Evolutionary conservation across 1,140 invertebrate species (phyloP).

Genomic region (fruit fly (Drosophila melanogaster)): DNA sequence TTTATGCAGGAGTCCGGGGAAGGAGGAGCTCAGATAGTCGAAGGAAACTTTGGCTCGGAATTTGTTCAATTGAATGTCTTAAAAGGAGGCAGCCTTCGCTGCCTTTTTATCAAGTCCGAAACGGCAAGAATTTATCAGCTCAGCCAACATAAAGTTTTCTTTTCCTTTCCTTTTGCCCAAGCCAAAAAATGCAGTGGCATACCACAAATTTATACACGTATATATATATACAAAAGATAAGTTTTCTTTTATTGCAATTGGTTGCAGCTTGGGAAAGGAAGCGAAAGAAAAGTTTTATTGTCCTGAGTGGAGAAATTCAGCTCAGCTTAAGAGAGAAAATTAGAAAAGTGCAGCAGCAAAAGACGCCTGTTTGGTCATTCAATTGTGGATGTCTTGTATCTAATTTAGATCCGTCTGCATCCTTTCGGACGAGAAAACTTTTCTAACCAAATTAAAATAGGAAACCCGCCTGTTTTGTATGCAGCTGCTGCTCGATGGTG

Average conservation of each 20-base stretch:
- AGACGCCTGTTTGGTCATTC: conserved; percentile 59
- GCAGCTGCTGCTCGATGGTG: conserved; percentile 52
- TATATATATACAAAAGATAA: conserved; percentile 62
- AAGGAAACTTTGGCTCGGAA: conserved; percentile 59
- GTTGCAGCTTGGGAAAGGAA: conserved; percentile 26
- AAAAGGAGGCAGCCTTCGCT: conserved; percentile 43
- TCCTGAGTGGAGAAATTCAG: conserved; percentile 51
- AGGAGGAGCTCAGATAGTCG: conserved; percentile 24
- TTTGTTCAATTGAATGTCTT: conserved; percentile 78
- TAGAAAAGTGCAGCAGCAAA: conserved; percentile 55
- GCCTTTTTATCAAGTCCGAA: conserved; percentile 76
- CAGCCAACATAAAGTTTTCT: conserved; percentile 76
- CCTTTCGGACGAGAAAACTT: conserved; percentile 38
- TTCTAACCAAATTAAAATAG: conserved; percentile 74
- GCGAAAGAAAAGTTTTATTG: conserved; percentile 72
- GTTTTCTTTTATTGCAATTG: conserved; percentile 80
- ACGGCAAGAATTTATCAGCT: conserved; percentile 77
- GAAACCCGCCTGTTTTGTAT: conserved; percentile 45
- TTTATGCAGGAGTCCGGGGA: conserved; percentile 61
- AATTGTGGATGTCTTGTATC: conserved; percentile 61
- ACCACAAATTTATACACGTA: conserved; percentile 47
- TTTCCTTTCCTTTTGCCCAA: conserved; percentile 38
- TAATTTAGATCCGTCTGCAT: conserved; percentile 67
- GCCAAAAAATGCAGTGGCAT: conserved; percentile 40
- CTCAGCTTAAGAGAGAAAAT: conserved; percentile 56